Evolutionary conservation across 2,113 vertebrate species (phyloP), one percentile per base, ranked within the genome.

Genomic region (Epinephelus moara): DNA sequence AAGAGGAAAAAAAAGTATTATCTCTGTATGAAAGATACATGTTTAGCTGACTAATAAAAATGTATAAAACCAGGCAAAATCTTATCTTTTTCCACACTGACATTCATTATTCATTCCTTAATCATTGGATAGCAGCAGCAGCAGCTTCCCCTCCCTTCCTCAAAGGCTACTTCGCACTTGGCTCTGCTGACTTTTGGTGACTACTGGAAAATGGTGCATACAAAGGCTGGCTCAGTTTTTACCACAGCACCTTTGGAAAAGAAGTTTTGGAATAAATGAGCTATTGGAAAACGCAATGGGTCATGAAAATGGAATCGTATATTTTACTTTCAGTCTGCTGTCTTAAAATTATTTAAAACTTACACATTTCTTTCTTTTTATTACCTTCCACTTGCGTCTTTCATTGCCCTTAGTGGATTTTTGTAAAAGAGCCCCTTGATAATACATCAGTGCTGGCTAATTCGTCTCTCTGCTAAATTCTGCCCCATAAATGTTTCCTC

Each of bases 181-280:
- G 63, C 50, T 77, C 66, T 30, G 53, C 9, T 37, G 21, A 50
- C n/a, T 53, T 45, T n/a, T 45, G 12, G 42, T 50, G 45, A 70
- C 45, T 37, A 5, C 63, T 70, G 49, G 70, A 81, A 75, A 4
- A 45, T 17, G 18, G 6, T 71, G 55, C 55, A 49, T n/a, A 30
- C 30, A 17, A 64, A 60, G 55, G 49, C 19, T 13, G 49, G 17
- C 61, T 67, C 21, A 73, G 9, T 27, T 45, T 53, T 72, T 40
- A 68, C 49, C 50, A 37, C 11, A 40, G 27, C 42, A 17, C 66
- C 33, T 80, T 72, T 70, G 63, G 53, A 87, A 85, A 85, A 37
- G 37, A 27, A 12, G 14, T 53, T 74, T 53, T 33, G 13, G 30
- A 79, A 83, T 55, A 80, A 82, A 75, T 83, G 70, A 82, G 66